phyloP scores from a whole-genome alignment of 2,797 vertebrate species.

The Antennarius maculatus region DNA sequence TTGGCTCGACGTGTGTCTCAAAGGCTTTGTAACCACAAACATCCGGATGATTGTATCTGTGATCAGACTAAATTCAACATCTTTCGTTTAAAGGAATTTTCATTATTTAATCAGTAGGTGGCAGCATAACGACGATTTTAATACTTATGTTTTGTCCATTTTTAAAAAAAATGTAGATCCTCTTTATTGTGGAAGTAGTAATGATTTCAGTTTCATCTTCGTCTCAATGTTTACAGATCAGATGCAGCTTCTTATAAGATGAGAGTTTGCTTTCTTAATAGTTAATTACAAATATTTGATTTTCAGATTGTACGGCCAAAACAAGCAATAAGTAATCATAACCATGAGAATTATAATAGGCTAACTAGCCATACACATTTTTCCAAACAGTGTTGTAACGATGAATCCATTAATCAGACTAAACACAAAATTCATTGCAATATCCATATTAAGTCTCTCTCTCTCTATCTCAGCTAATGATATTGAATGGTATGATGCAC shows the following conservation, averaged over 20 bases:
- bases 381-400: too few species aligned
- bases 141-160: not conserved
- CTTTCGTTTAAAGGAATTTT: not conserved
- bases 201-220: not conserved
- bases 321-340: not conserved
- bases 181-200: not conserved
- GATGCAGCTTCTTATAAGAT: not conserved
- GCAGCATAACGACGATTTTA: conserved; percentile 1
- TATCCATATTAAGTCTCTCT: not conserved
- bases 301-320: not conserved
- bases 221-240: not conserved
- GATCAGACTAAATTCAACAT: conserved; percentile 1
- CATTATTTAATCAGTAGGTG: conserved; percentile 12
- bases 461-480: not conserved
- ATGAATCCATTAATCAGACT: not conserved
- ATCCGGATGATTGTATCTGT: rapidly evolving
- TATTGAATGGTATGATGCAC: not conserved
- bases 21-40: not conserved
- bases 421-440: not conserved
- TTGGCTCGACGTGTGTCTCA: not conserved
- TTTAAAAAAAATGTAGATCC: not conserved
- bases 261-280: not conserved
- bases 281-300: too few species aligned
- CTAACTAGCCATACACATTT: too few species aligned
- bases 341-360: too few species aligned